Percentiles rank a stretch among this genome's conserved stretches.
phyloP scores from a whole-genome alignment of 1,140 invertebrate species.

The Ylistrum balloti region DNA sequence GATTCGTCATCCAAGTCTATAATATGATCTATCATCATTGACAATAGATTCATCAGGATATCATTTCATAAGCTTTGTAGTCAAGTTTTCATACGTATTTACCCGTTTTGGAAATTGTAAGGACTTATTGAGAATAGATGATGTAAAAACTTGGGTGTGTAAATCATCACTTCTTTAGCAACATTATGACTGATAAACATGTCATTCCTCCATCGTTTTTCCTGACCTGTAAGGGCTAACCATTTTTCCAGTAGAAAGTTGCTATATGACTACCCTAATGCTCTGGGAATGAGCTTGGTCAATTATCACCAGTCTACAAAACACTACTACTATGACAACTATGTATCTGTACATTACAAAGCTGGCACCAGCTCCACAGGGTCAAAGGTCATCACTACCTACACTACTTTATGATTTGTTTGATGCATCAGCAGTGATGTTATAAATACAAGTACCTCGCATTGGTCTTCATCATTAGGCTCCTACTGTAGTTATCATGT shows the following conservation, averaged over 20 bases:
- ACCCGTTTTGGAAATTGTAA: too few relatives aligned
- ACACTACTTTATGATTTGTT: not conserved
- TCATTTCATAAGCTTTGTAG: too few relatives aligned
- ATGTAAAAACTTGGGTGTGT: too few relatives aligned
- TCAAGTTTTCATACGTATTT: too few relatives aligned
- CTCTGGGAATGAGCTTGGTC: not conserved
- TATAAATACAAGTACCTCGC: not conserved
- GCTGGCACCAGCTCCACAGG: conserved; percentile 21
- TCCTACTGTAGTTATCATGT: not conserved
- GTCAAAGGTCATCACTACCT: not conserved
- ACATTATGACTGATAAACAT: too few relatives aligned
- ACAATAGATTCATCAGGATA: too few relatives aligned
- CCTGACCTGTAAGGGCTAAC: not conserved
- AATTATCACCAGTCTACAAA: not conserved
- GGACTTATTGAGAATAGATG: too few relatives aligned
- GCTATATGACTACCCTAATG: not conserved
- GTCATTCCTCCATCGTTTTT: too few relatives aligned
- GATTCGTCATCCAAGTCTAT: too few relatives aligned
- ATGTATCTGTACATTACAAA: not conserved
- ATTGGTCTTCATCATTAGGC: conserved; percentile 18
- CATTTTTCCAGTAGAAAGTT: not conserved
- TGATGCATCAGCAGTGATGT: not conserved
- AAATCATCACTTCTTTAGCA: too few relatives aligned
- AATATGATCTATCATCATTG: too few relatives aligned
- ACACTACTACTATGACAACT: not conserved